Percentiles rank a stretch among this genome's conserved stretches.
Conservation (phyloP, 1,140 invertebrate genomes). For the Drosophila tsacasi region DNA sequence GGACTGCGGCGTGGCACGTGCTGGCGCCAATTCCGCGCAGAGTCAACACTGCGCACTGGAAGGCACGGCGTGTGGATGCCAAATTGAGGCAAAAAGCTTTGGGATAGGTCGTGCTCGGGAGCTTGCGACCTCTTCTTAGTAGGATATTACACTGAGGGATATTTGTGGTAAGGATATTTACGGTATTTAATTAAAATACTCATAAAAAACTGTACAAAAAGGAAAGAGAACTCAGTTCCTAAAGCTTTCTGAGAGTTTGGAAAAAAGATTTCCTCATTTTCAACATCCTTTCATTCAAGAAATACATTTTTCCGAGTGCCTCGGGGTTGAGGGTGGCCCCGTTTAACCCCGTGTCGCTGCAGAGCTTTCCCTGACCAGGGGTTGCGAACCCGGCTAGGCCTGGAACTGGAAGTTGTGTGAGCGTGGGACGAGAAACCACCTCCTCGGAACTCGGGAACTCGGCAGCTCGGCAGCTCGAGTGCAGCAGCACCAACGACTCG, state of each 20-base stretch:
- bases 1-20: conserved; percentile 76
- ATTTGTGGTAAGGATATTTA: not conserved
- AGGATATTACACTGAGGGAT: not conserved
- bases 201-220: no score
- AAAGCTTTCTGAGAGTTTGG: not conserved
- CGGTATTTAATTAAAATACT: no score
- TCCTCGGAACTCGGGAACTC: conserved; percentile 18
- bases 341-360: not conserved
- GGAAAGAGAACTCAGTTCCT: no score
- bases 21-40: conserved; percentile 64
- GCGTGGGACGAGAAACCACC: conserved; percentile 14
- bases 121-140: conserved; percentile 28
- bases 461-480: conserved; percentile 18
- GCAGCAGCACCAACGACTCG: conserved; percentile 46
- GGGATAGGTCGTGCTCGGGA: conserved; percentile 66
- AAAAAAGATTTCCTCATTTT: not conserved
- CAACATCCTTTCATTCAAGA: not conserved
- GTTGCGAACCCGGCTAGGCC: conserved; percentile 39
- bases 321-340: conserved; percentile 3
- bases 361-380: conserved; percentile 28
- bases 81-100: conserved; percentile 55
- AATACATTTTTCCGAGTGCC: not conserved
- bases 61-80: conserved; percentile 55
- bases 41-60: conserved; percentile 75
- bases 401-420: conserved; percentile 41